Base-by-base conservation (phyloP, 2,113 vertebrate species). In the Monopterus albus region DNA sequence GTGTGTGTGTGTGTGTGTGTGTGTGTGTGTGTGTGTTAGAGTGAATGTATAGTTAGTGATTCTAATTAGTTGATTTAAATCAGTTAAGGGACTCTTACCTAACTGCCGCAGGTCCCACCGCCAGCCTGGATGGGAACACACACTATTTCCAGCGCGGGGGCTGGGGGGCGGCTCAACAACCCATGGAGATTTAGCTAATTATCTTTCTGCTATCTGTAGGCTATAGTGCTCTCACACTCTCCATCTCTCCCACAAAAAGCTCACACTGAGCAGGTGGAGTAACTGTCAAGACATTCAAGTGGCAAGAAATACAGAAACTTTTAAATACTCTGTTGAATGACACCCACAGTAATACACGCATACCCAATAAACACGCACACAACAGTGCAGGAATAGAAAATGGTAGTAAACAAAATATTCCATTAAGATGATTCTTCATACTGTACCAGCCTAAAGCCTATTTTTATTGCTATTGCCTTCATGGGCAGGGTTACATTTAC, bases 171-270 rank as follows among this genome's bases (percentile, higher is more conserved):
- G 42, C 58, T 76, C 81, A 64, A 51, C 58, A 72, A 79, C 81
- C 89, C 78, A 40, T 67, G 43, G 84, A 88, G 86, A 80, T 76
- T 86, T 43, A 74, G 57, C 78, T 89, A 89, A 91, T 91, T 88
- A 88, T 91, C 83, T 88, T 59, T 56, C 47, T 70, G 45, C 66
- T 80, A 75, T 79, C 87, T 81, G 82, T 61, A 58, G 74, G 59
- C 61, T 67, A 72, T 20, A 26, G 42, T 11, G 5, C 65, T 12
- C 21, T 10, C 46, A 47, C 6, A 17, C 17, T 59, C 45, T 40
- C 49, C 3, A 12, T 17, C 31, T 58, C 35, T 28, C 38, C 67
- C 39, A 23, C 45, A 14, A 31, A 5, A 18, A 25, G 10, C 42
- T 56, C 47, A 17, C 18, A 49, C 4, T 28, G 39, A 83, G 77